Evolutionary conservation across 2,113 vertebrate genomes (phyloP).

Genomic region (Psittacara wagleri): DNA sequence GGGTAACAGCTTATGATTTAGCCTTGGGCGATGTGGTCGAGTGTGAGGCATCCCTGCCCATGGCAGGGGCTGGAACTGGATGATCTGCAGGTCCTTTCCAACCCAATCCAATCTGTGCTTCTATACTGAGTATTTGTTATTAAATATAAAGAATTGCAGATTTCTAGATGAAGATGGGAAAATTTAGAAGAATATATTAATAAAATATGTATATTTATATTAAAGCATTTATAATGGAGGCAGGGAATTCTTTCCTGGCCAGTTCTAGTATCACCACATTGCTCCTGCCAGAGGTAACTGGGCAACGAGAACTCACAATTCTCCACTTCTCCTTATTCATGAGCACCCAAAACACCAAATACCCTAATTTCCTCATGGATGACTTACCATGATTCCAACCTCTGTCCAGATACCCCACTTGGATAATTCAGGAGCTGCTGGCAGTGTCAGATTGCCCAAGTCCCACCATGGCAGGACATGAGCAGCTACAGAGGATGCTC

Average conservation of each 20-base stretch:
- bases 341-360: neutral
- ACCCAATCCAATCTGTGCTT: neutral
- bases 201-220: neutral
- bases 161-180: neutral
- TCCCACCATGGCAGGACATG: fast-evolving
- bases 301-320: neutral
- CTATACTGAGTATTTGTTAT: neutral
- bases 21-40: no score
- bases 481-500: fast-evolving
- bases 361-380: fast-evolving
- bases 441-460: neutral
- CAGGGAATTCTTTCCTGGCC: no score
- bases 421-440: fast-evolving
- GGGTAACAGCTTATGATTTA: no score
- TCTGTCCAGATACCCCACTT: neutral
- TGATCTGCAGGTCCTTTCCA: no score
- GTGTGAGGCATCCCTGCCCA: no score
- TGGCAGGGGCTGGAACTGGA: no score
- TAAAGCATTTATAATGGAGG: neutral
- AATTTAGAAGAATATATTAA: neutral
- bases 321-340: neutral
- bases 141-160: neutral
- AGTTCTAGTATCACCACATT: fast-evolving
- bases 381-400: no score
- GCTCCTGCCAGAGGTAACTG: neutral